phyloP scores from a whole-genome alignment of 2,797 vertebrate genomes.

The Percopsis omiscomaycus region DNA sequence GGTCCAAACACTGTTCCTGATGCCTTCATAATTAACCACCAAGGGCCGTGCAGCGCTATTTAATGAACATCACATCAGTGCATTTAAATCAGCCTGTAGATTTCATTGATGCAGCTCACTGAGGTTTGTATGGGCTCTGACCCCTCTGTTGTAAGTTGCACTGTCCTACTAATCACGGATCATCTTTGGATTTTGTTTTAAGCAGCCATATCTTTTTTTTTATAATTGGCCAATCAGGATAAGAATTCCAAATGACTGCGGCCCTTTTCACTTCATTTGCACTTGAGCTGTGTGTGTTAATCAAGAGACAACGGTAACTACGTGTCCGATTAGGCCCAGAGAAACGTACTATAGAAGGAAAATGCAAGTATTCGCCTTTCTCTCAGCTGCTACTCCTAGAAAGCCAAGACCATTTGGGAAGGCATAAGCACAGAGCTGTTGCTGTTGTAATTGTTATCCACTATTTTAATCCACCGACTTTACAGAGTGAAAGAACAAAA shows the following conservation, averaged over 20 bases:
- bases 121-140: conserved; percentile 43
- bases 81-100: conserved; percentile 54
- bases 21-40: conserved; percentile 27
- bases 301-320: conserved; percentile 36
- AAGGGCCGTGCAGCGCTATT: conserved; percentile 16
- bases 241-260: neutral
- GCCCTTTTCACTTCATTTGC: conserved; percentile 21
- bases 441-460: too few species aligned
- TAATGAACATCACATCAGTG: conserved; percentile 64
- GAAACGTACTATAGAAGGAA: conserved; percentile 4
- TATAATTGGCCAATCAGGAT: neutral
- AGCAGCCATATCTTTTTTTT: neutral
- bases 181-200: conserved; percentile 12
- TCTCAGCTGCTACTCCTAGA: too few species aligned
- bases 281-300: conserved; percentile 20
- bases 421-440: too few species aligned
- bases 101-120: conserved; percentile 33
- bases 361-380: too few species aligned
- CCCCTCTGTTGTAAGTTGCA: conserved; percentile 20
- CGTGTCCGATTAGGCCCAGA: conserved; percentile 27
- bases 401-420: too few species aligned
- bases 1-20: conserved; percentile 14
- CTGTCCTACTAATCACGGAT: conserved; percentile 1
- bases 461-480: too few species aligned
- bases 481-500: too few species aligned